These are phyloP conservation scores for Gobio gobio DNA, from an alignment of 2,113 vertebrate species.

Conservation along the genomic window DNA sequence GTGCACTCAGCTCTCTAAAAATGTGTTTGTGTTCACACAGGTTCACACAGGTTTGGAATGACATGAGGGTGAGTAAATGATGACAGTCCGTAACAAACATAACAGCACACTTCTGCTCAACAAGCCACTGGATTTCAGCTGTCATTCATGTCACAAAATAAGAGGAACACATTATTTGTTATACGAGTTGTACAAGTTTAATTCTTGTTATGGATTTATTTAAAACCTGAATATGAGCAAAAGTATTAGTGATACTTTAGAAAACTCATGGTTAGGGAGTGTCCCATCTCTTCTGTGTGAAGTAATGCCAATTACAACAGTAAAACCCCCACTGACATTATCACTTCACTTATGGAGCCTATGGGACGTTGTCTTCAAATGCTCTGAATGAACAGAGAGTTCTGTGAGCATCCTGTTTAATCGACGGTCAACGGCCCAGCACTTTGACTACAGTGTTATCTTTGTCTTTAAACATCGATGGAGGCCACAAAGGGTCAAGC, in stretches of 20 bases:
- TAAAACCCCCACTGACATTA: background rate
- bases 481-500: slow-evolving; percentile 31
- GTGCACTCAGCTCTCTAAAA: background rate
- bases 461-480: slow-evolving; percentile 22
- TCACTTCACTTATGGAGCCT: background rate
- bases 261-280: slow-evolving; percentile 16
- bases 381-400: slow-evolving; percentile 26
- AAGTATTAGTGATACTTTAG: background rate
- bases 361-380: slow-evolving; percentile 15
- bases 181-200: background rate
- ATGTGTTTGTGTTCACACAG: background rate
- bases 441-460: slow-evolving; percentile 19
- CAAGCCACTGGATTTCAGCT: background rate
- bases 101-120: background rate
- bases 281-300: slow-evolving; percentile 48
- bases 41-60: background rate
- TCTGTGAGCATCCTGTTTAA: slow-evolving; percentile 29
- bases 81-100: background rate
- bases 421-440: background rate
- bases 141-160: background rate
- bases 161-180: background rate
- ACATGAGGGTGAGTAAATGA: background rate
- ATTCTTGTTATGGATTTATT: background rate
- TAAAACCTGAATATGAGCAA: background rate
- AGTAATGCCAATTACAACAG: slow-evolving; percentile 62